Base-by-base conservation (phyloP, 2,888 invertebrate species). In the Bombyx huttoni region DNA sequence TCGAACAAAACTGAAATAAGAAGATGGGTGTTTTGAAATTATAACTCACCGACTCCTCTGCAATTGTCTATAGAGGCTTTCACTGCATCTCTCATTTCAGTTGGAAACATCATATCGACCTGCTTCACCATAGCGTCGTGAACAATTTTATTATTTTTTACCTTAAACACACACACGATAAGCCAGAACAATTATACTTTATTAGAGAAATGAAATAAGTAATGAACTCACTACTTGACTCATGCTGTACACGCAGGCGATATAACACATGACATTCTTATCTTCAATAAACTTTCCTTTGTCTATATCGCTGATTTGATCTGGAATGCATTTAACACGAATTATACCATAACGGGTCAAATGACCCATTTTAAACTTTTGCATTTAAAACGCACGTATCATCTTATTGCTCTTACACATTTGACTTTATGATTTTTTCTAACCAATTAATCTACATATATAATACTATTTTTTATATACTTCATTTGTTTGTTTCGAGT, bases 31-130 rank as follows among this genome's bases (percentile, higher is more conserved):
- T 24, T 10, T 40, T 40, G 40, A 3, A 40, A 40, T 12, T 40
- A 5, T 10, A 40, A 62, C 70, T 66, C 53, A 78, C 76, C 66
- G 46, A 75, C 67, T 47, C 58, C 65, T 52, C 53, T 71, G 56
- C 78, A 78, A 35, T 64, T 65, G n/a, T 72, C 67, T 12, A 71
- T 65, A 3, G 74, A 58, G 10, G 63, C 64, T 59, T 73, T 77
- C 0, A 63, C 66, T 0, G 69, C 57, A 3, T 65, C 70, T 57
- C 73, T 77, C 63, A 78, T 65, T 7, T 80, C 78, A 1, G 67
- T 14, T 8, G 80, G 80, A 50, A 75, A 77, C 73, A 80, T 73
- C 68, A 77, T 69, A 48, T 79, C 75, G 0, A 79, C 75, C 57
- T 78, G 75, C 52, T 73, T 76, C 3, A 73, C 14, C 58, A 75